phyloP scores from a whole-genome alignment of 2,797 vertebrate genomes.

The Cyclopterus lumpus region DNA sequence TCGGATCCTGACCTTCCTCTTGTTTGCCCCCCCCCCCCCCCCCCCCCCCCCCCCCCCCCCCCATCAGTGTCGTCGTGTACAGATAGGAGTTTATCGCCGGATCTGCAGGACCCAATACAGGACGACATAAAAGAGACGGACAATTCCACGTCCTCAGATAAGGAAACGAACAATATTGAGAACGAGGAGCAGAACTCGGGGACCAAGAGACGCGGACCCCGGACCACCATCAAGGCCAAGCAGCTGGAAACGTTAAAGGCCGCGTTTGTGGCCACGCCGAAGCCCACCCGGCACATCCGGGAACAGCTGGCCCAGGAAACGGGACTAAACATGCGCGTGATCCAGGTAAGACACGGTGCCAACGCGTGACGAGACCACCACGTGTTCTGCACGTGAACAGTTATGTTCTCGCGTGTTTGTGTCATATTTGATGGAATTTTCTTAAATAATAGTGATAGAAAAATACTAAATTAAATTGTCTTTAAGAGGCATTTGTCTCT shows the following conservation, averaged over 20 bases:
- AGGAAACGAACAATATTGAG: conserved; percentile 95
- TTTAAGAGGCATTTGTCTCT: not conserved
- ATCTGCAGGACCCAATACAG: conserved; percentile 91
- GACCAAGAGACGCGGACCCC: conserved; percentile 91
- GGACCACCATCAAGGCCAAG: conserved; percentile 98
- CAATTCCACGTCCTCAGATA: conserved; percentile 96
- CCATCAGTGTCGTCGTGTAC: conserved; percentile 95
- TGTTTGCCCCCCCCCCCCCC: conserved; percentile 50
- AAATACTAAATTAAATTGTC: not conserved
- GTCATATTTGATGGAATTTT: not conserved
- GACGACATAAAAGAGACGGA: conserved; percentile 97
- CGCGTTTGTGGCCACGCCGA: conserved; percentile 94
- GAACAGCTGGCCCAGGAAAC: conserved; percentile 96
- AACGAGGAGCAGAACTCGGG: conserved; percentile 96
- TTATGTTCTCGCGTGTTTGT: not conserved
- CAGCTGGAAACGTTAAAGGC: conserved; percentile 96
- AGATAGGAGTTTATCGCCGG: conserved; percentile 96
- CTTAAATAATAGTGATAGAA: not conserved
- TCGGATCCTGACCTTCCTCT: conserved; percentile 57
- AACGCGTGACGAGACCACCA: too few species aligned
- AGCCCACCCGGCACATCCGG: conserved; percentile 94
- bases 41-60: not conserved
- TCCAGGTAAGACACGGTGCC: conserved; percentile 90
- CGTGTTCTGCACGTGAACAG: not conserved
- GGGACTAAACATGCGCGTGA: conserved; percentile 95